These are phyloP conservation scores for Xenops minutus DNA, from an alignment of 2,797 vertebrate genomes.

Conservation along the genomic window DNA sequence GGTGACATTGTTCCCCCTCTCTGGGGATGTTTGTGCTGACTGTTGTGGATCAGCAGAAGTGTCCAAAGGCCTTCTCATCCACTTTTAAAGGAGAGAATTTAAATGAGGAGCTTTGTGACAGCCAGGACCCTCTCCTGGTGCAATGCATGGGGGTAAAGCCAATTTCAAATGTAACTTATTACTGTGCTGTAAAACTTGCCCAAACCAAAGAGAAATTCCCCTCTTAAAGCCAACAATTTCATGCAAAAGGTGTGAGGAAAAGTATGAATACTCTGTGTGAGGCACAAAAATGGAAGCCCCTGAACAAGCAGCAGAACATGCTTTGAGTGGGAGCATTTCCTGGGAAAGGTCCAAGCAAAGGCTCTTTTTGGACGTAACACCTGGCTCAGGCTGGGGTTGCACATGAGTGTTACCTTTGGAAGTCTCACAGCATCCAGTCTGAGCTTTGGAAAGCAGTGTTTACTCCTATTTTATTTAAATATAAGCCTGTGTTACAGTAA, in stretches of 20 bases:
- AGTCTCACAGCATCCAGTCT: rapidly evolving
- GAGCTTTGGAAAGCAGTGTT: not conserved
- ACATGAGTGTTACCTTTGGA: not conserved
- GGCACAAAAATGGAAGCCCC: not conserved
- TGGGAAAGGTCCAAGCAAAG: not conserved
- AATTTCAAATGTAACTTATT: not conserved
- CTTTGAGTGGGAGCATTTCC: not conserved
- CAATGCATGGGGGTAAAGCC: rapidly evolving
- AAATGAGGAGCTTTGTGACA: not conserved
- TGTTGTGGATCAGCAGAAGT: not conserved
- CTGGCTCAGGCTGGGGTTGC: not conserved
- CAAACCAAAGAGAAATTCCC: not conserved
- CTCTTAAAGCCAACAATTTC: rapidly evolving
- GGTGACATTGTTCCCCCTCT: not conserved
- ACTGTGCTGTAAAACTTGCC: not conserved
- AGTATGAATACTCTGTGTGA: not conserved
- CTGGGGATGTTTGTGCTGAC: not conserved
- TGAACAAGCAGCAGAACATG: rapidly evolving
- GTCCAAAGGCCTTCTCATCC: not conserved
- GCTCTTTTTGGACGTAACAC: not conserved
- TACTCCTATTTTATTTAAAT: not conserved
- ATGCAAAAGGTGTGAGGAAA: rapidly evolving
- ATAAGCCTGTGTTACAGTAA: rapidly evolving
- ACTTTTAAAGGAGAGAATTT: not conserved
- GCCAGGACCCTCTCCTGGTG: not conserved